Base-by-base conservation (phyloP, 2,888 invertebrate genomes). In the Tiliacea aurago region DNA sequence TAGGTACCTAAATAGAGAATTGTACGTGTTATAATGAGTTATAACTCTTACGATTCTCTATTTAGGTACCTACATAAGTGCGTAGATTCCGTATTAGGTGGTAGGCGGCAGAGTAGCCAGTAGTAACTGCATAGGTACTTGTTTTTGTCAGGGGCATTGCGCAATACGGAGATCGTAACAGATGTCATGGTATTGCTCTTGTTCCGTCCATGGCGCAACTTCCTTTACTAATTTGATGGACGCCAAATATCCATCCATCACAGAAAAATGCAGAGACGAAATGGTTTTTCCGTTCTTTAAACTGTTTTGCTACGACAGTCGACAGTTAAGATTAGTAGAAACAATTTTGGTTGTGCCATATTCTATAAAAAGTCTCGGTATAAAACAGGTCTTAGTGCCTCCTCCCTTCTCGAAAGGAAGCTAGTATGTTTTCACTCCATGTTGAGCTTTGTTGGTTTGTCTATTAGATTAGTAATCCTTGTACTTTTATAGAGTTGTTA, bases 71-170 rank as follows among this genome's bases (percentile, higher is more conserved):
- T n/a, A n/a, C n/a, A n/a, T n/a, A 70, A 83, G 72, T 81, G 85
- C 86, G 87, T 82, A 86, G 83, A 82, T 84, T 80, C 83, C 75
- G 59, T 68, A 70, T 70, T 33, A 68, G 73, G 73, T 51, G 20
- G 67, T 73, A 72, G 76, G 65, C 70, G 65, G 63, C 59, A 72
- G 62, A 70, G 61, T 43, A 56, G 37, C 28, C 23, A 43, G 47
- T 49, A 56, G 65, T 59, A 58, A n/a, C 47, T 61, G 76, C 71
- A 74, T 77, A 23, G 5, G 13, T 68, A 73, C 78, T 61, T 79
- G 79, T 82, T 83, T 85, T 78, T 87, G 84, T 88, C 84, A 84
- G 71, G 83, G 83, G 45, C 85, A 74, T 87, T 83, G 73, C 83
- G 83, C 72, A 87, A 81, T 62, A 70, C 56, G 45, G 33, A 64